Evolutionary conservation across 2,888 invertebrate genomes (phyloP).

Genomic region (Patella depressa): DNA sequence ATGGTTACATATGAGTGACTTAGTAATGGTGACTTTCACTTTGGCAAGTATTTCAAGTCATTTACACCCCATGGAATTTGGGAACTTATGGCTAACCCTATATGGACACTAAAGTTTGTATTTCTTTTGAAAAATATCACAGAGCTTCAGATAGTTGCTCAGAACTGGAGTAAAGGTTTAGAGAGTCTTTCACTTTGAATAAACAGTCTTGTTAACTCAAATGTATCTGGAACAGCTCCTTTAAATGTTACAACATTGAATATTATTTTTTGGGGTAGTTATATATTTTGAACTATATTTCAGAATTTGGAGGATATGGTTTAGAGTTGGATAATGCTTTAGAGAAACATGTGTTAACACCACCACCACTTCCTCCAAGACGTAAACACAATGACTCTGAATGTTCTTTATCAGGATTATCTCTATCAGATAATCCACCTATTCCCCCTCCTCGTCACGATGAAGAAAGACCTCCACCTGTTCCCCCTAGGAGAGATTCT

Average conservation of each 20-base stretch:
- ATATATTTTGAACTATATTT: no score
- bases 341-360: conserved; percentile 42
- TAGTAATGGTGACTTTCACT: no score
- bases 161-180: no score
- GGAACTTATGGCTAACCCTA: no score
- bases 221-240: not conserved
- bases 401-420: conserved; percentile 18
- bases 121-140: no score
- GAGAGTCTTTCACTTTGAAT: not conserved
- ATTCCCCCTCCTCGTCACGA: conserved; percentile 79
- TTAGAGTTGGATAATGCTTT: conserved; percentile 36
- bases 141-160: no score
- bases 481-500: conserved; percentile 76
- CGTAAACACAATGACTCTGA: conserved; percentile 71
- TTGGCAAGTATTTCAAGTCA: no score
- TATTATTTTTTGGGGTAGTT: no score
- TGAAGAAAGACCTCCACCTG: conserved; percentile 75
- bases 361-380: conserved; percentile 62
- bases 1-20: no score
- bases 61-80: no score
- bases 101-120: no score
- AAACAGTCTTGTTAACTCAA: not conserved
- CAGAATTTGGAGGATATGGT: conserved; percentile 16
- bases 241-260: no score
- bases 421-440: conserved; percentile 77